phyloP scores from a whole-genome alignment of 2,888 invertebrate genomes.

The Volucella bombylans region DNA sequence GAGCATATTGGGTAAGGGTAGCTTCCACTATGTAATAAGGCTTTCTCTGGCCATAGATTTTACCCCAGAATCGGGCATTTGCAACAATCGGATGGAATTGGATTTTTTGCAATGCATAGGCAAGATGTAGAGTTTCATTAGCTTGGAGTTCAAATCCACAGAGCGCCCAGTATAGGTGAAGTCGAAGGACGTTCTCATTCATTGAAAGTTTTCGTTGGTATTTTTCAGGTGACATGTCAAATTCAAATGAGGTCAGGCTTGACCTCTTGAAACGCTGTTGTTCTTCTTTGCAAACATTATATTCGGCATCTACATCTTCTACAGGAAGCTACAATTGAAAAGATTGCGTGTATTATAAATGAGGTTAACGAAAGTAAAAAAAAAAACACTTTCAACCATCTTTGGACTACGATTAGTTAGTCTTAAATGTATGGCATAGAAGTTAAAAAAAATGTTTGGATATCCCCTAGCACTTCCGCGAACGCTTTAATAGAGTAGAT shows the following conservation, averaged over 20 bases:
- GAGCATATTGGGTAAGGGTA: slow-evolving; percentile 87
- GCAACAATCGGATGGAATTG: slow-evolving; percentile 81
- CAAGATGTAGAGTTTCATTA: slow-evolving; percentile 89
- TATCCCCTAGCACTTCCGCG: too few species aligned
- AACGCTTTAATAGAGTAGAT: too few species aligned
- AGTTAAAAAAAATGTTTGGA: too few species aligned
- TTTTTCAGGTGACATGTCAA: not conserved
- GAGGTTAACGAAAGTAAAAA: not conserved
- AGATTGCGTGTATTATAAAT: too few species aligned
- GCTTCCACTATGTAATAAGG: slow-evolving; percentile 93
- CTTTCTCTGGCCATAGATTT: slow-evolving; percentile 89
- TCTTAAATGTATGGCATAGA: too few species aligned
- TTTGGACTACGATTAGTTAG: too few species aligned
- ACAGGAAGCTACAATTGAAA: not conserved
- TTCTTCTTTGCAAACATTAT: slow-evolving; percentile 24
- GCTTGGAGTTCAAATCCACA: slow-evolving; percentile 89
- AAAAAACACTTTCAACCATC: not conserved
- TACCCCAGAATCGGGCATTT: slow-evolving; percentile 91
- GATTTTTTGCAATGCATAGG: slow-evolving; percentile 88
- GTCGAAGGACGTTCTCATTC: slow-evolving; percentile 83
- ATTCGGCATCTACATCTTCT: not conserved
- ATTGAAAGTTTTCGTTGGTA: not conserved
- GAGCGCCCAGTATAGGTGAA: slow-evolving; percentile 82
- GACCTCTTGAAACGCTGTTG: too few species aligned
- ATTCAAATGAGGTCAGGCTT: too few species aligned